Base-by-base conservation (phyloP, 2,888 invertebrate species). In the Heliconius aoede region DNA sequence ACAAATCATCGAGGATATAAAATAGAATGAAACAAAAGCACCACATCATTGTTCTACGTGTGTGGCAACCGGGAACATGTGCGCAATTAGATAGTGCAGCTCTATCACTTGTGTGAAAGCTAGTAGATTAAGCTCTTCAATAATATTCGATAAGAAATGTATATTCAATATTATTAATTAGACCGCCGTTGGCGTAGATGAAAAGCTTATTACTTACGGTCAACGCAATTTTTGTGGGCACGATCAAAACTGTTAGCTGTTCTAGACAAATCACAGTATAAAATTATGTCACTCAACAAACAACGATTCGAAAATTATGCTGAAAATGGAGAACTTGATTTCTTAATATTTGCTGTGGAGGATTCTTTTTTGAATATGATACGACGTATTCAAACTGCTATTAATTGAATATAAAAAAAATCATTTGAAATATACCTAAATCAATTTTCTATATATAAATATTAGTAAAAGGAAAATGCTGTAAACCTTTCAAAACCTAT, bases 1-100 rank as follows among this genome's bases (percentile, higher is more conserved):
- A 93, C 94, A 93, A 92, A 93, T 93, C 91, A 92, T 91, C 88
- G 85, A 80, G 73, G 84, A 85, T 88, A 88, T 87, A 88, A 80
- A 88, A 89, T 86, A 75, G 79, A 74, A 78, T 62, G 88, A 93
- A 89, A 93, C 93, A 92, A 93, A 90, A 87, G 89, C 88, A 83
- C 87, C 87, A 89, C 88, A 86, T 81, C 90, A 91, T 92, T 92
- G 91, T 87, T 83, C 92, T 86, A 86, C 90, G 93, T 92, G 92
- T 93, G 93, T 91, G 94, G 93, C 84, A 86, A 85, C 82, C 36
- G 61, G 80, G 81, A 83, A 83, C 81, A 84, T 82, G 84, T 85
- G 85, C 85, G 82, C 87, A 89, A 91, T 91, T 90, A 91, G 85
- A 83, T 82, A 83, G 83, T 85, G 88, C 85, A 86, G 85, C 86